A percentile compares a stretch with the other conserved stretches of the same genome.
Conservation (phyloP, 2,888 invertebrate genomes). For the Melieria crassipennis region DNA sequence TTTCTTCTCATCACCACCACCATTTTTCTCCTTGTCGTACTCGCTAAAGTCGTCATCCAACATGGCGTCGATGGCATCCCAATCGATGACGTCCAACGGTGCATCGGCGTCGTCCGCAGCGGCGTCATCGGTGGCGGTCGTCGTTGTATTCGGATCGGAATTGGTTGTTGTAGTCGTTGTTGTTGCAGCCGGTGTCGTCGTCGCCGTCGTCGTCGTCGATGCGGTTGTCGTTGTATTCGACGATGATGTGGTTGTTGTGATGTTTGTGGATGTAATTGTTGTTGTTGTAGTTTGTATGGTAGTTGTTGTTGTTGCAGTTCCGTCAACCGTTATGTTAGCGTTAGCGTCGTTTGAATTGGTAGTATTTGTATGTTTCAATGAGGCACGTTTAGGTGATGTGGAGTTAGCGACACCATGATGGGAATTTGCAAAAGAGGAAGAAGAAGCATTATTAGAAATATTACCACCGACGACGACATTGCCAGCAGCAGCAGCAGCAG, state of each 20-base stretch:
- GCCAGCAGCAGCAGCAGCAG: conserved; percentile 63
- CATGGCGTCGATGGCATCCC: conserved; percentile 64
- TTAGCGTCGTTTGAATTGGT: conserved; percentile 49
- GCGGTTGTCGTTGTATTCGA: conserved; percentile 51
- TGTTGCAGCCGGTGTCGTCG: conserved; percentile 49
- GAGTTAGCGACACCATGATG: conserved; percentile 64
- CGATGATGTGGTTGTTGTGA: conserved; percentile 59
- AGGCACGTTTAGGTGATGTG: conserved; percentile 61
- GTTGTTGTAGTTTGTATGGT: conserved; percentile 57
- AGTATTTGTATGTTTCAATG: conserved; percentile 59
- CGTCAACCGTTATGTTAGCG: conserved; percentile 47
- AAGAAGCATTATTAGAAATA: conserved; percentile 71
- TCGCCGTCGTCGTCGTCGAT: conserved; percentile 49
- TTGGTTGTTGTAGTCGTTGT: conserved; percentile 65
- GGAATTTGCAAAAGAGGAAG: conserved; percentile 71
- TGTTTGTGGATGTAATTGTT: conserved; percentile 61
- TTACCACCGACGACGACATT: conserved; percentile 69
- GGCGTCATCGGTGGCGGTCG: conserved; percentile 42
- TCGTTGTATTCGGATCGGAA: conserved; percentile 47
- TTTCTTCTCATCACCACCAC: conserved; percentile 56
- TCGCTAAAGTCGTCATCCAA: conserved; percentile 62
- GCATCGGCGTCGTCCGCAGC: conserved; percentile 52
- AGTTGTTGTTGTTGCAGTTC: conserved; percentile 52
- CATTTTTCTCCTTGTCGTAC: conserved; percentile 61
- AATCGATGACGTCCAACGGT: conserved; percentile 59